A percentile compares a stretch with the other conserved stretches of the same genome.
Evolutionary conservation across 2,888 invertebrate genomes (phyloP).

Genomic region (Osmoderma eremita): DNA sequence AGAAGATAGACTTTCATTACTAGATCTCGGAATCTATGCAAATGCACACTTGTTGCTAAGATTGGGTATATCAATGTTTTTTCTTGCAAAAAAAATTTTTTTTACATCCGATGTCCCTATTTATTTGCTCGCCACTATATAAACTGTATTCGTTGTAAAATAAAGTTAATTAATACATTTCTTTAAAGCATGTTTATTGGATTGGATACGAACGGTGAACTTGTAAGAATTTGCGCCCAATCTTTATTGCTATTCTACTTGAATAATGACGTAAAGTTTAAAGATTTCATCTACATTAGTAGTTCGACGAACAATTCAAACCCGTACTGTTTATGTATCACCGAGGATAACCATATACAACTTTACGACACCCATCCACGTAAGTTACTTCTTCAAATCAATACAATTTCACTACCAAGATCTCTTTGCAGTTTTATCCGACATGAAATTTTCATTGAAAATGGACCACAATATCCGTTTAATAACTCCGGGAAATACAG

Average conservation of each 20-base stretch:
- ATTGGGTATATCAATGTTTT: not conserved
- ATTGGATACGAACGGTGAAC: conserved; percentile 48
- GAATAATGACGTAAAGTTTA: conserved; percentile 45
- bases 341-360: conserved; percentile 38
- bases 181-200: conserved; percentile 48
- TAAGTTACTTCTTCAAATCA: conserved; percentile 21
- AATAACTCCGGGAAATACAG: conserved; percentile 50
- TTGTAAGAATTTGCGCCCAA: conserved; percentile 51
- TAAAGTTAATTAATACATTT: conserved; percentile 2
- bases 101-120: no score
- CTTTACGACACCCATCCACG: conserved; percentile 44
- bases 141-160: no score
- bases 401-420: not conserved
- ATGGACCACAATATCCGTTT: conserved; percentile 50
- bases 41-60: no score
- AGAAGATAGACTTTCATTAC: no score
- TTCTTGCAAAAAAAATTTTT: no score
- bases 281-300: conserved; percentile 48
- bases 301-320: conserved; percentile 19
- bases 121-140: no score
- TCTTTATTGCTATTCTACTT: conserved; percentile 47
- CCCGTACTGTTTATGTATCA: conserved; percentile 36
- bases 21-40: no score
- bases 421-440: conserved; percentile 45
- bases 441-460: conserved; percentile 54